Conservation (phyloP, 1,140 invertebrate species). For the Chironomus striatipennis region DNA sequence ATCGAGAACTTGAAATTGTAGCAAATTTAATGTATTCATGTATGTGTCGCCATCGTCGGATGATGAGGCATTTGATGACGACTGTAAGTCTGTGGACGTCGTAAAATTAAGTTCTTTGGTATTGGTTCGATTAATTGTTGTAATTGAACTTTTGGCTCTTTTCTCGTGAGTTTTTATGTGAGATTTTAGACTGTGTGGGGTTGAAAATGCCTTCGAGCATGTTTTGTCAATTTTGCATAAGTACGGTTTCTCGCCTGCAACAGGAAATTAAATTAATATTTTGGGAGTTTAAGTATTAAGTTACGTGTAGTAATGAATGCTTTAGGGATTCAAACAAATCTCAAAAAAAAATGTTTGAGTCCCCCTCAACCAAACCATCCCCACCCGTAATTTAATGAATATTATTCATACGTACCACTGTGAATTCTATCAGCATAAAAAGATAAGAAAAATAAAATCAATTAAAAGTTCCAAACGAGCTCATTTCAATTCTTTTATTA, state of each 20-base stretch:
- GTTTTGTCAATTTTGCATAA: neutral
- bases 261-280: too few relatives aligned
- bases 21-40: neutral
- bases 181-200: slow-evolving; percentile 69
- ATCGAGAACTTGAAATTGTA: slow-evolving; percentile 31
- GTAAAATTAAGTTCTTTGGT: slow-evolving; percentile 27
- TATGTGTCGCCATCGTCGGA: slow-evolving; percentile 25
- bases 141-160: slow-evolving; percentile 24
- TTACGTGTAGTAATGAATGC: too few relatives aligned
- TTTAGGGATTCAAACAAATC: too few relatives aligned
- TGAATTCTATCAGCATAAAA: slow-evolving; percentile 31
- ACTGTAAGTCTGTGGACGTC: slow-evolving; percentile 3
- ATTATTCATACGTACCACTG: slow-evolving; percentile 28
- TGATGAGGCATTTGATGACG: slow-evolving; percentile 5
- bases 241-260: neutral
- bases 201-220: slow-evolving; percentile 58
- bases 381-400: too few relatives aligned
- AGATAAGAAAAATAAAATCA: neutral
- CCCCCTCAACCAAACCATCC: too few relatives aligned
- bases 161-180: slow-evolving; percentile 58
- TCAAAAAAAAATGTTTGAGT: too few relatives aligned
- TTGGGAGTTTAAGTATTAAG: too few relatives aligned
- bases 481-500: neutral
- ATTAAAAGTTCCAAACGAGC: neutral
- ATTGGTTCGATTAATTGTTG: neutral